Evolutionary conservation across 2,113 vertebrate genomes (phyloP).

Genomic region (Acanthisitta chloris): DNA sequence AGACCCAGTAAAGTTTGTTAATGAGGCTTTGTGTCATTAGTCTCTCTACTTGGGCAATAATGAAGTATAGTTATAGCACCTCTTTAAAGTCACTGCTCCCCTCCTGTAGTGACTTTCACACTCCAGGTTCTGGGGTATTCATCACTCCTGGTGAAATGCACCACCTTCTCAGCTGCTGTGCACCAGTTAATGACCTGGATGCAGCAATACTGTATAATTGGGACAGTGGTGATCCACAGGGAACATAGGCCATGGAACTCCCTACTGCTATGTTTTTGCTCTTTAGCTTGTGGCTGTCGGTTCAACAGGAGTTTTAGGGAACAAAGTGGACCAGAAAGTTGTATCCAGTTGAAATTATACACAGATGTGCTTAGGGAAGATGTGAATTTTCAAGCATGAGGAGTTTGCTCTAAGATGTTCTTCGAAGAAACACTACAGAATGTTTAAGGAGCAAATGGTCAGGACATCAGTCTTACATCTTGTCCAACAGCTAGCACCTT

Average conservation of each 20-base stretch:
- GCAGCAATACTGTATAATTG: neutral
- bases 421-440: neutral
- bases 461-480: neutral
- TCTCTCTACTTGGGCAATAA: neutral
- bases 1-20: neutral
- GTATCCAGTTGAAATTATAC: neutral
- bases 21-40: constrained; percentile 13
- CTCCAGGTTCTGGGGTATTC: neutral
- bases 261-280: neutral
- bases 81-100: neutral
- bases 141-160: neutral
- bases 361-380: neutral
- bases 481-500: neutral
- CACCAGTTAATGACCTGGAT: neutral
- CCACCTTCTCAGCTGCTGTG: neutral
- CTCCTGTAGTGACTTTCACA: neutral
- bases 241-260: neutral
- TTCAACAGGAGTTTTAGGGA: neutral
- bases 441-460: neutral
- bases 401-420: neutral
- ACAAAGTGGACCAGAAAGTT: neutral
- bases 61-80: neutral
- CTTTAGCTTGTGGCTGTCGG: neutral
- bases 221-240: neutral
- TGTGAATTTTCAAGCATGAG: neutral